These are phyloP conservation scores for Crotalus tigris DNA, from an alignment of 2,113 vertebrate species.

Conservation along the genomic window DNA sequence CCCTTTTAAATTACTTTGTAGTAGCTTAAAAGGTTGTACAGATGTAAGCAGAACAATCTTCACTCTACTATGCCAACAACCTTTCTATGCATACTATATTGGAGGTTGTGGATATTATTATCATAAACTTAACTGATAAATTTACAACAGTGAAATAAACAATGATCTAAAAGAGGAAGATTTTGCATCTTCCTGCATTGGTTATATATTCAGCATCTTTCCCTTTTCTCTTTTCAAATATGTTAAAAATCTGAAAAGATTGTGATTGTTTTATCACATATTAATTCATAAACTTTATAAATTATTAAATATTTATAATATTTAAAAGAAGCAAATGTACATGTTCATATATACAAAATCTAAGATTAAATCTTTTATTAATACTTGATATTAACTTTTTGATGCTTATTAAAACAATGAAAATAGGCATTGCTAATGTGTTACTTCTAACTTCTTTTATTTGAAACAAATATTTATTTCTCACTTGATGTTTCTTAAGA, in stretches of 20 bases:
- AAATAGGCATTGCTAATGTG: constrained; percentile 15
- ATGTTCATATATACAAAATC: not conserved
- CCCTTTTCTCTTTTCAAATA: constrained; percentile 36
- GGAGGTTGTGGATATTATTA: constrained; percentile 9
- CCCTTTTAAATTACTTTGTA: constrained; percentile 38
- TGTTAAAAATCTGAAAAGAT: constrained; percentile 18
- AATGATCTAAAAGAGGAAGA: constrained; percentile 36
- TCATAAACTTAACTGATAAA: constrained; percentile 40
- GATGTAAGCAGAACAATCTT: constrained; percentile 20
- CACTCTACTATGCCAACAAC: constrained; percentile 15
- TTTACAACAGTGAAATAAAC: constrained; percentile 34
- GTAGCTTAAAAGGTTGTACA: constrained; percentile 39
- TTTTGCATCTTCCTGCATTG: constrained; percentile 6
- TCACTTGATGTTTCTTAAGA: constrained; percentile 20
- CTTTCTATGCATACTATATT: constrained; percentile 22
- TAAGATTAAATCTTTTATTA: not conserved
- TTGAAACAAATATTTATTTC: constrained; percentile 2
- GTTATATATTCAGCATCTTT: not conserved
- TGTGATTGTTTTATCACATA: constrained; percentile 8
- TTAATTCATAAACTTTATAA: not conserved
- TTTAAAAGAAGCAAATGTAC: constrained; percentile 16
- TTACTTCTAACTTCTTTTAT: not conserved
- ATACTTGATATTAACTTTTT: not conserved
- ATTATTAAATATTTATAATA: constrained; percentile 21
- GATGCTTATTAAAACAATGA: constrained; percentile 12